Evolutionary conservation across 2,797 vertebrate species (phyloP).

Genomic region (Malurus splendens): DNA sequence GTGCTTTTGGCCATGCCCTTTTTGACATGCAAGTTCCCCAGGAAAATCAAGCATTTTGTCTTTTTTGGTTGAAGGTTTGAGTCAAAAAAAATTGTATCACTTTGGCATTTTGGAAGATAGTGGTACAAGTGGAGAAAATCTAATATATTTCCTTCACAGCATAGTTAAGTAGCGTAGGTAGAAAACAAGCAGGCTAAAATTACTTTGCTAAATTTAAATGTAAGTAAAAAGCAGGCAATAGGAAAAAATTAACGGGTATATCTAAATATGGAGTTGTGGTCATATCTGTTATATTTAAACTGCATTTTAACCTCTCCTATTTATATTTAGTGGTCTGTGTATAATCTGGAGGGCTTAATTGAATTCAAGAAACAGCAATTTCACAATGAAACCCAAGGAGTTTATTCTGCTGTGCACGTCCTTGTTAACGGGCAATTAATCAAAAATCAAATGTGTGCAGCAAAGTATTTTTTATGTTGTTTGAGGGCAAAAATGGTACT

Average conservation of each 20-base stretch:
- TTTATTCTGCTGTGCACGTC: neutral
- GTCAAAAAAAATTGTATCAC: neutral
- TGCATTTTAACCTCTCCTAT: constrained; percentile 63
- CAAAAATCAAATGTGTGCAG: neutral
- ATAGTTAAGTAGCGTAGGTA: constrained; percentile 28
- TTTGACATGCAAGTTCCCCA: neutral
- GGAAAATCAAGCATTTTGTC: neutral
- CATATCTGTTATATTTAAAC: constrained; percentile 61
- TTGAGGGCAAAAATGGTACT: neutral
- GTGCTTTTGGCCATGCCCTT: neutral
- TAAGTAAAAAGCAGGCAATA: constrained; percentile 64
- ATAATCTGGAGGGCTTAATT: constrained; percentile 44
- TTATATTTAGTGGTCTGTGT: constrained; percentile 56
- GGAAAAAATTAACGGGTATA: constrained; percentile 67
- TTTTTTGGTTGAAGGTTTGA: neutral
- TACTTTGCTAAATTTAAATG: constrained; percentile 71
- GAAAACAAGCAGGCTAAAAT: constrained; percentile 57
- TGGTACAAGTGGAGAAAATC: neutral
- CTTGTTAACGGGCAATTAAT: neutral
- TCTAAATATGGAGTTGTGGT: constrained; percentile 50
- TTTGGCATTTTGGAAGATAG: neutral
- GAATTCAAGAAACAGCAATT: constrained; percentile 32
- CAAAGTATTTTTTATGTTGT: neutral
- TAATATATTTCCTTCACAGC: neutral
- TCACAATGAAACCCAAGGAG: constrained; percentile 8